Base-by-base conservation (phyloP, 2,113 vertebrate genomes). In the Arvicanthis niloticus region DNA sequence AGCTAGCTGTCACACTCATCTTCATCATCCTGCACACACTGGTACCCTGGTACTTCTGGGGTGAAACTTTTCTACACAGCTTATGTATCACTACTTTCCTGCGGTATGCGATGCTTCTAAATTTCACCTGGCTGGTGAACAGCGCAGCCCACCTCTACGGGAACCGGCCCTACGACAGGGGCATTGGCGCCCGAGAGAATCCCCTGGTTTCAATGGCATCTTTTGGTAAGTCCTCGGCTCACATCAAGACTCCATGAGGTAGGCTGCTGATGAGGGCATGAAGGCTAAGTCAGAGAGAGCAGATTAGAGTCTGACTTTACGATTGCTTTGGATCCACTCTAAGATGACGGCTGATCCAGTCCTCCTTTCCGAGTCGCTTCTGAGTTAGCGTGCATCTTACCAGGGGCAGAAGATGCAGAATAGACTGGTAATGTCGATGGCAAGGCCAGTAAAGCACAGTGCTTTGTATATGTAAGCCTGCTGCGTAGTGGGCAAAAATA, bases 141-240 rank as follows among this genome's bases (percentile, higher is more conserved):
- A 99, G 99, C 2, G 99, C 99, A 0, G 99, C 99, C 26, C 99
- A 99, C 98, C 99, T 99, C 99, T 99, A 99, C 87, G 99, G 99
- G 22, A 99, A 99, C 98, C 98, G 99, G 67, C 99, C 99, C 0
- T 99, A 99, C 0, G 99, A 99, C 98, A 95, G 97, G 92, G 87
- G 34, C 97, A 99, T 99, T 98, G 99, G 98, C 96, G 99, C 99
- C 26, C 98, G 99, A 12, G 99, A 99, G 98, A 99, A 99, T 96
- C 96, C 96, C 91, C 98, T 99, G 48, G 99, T 99, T 94, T 98
- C 99, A 5, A 96, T 99, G 97, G 99, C 99, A 67, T 99, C 99
- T 62, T 98, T 99, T 90, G 99, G 99, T 99, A 99, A 0, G 99
- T 98, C 48, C 13, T 22, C 31, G 0, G 51, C 82, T 34, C 6